These are phyloP conservation scores for Anarsia innoxiella DNA, from an alignment of 2,888 invertebrate species.

Conservation along the genomic window DNA sequence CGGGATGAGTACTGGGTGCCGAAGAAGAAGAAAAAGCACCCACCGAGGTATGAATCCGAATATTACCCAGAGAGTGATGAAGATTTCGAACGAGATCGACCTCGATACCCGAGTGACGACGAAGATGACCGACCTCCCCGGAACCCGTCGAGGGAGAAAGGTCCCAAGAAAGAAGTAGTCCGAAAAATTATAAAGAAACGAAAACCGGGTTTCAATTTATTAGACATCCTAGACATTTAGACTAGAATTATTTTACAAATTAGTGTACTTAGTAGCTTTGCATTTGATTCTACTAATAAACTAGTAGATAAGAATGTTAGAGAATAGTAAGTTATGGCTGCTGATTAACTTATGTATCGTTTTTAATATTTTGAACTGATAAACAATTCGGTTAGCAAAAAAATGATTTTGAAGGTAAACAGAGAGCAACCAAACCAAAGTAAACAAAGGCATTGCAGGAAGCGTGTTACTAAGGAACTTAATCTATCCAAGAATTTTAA, in stretches of 20 bases:
- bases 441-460: too few species aligned
- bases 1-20: slow-evolving; percentile 60
- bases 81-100: slow-evolving; percentile 51
- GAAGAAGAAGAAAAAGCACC: slow-evolving; percentile 57
- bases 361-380: too few species aligned
- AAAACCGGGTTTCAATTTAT: slow-evolving; percentile 52
- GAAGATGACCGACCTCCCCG: slow-evolving; percentile 42
- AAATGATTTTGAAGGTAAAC: too few species aligned
- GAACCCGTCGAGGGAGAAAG: slow-evolving; percentile 33
- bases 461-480: too few species aligned
- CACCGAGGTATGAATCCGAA: slow-evolving; percentile 41
- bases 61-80: slow-evolving; percentile 46
- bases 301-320: slow-evolving; percentile 7
- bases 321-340: slow-evolving; percentile 4
- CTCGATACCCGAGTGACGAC: slow-evolving; percentile 32
- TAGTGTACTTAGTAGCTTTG: slow-evolving; percentile 28
- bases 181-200: slow-evolving; percentile 58
- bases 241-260: slow-evolving; percentile 43
- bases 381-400: too few species aligned
- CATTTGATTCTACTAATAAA: slow-evolving; percentile 6
- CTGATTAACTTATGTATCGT: too few species aligned
- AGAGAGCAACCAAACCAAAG: too few species aligned
- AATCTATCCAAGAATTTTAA: too few species aligned
- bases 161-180: slow-evolving; percentile 43
- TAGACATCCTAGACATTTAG: slow-evolving; percentile 66